Evolutionary conservation across 2,797 vertebrate species (phyloP).

Genomic region (Tadarida brasiliensis): DNA sequence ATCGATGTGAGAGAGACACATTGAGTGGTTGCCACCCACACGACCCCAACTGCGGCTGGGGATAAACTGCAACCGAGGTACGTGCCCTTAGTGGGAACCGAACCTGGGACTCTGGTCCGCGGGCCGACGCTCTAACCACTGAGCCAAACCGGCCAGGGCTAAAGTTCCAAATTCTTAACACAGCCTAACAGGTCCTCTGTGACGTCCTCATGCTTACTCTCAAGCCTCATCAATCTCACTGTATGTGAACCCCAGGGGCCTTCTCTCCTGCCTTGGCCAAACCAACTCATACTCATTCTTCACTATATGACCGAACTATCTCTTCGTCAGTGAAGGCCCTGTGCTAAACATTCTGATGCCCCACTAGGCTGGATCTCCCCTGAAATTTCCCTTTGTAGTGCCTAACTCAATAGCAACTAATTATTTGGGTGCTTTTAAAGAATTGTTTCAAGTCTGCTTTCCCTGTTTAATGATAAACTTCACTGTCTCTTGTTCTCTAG

Average conservation of each 20-base stretch:
- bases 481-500: not conserved
- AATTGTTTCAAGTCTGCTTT: not conserved
- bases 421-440: not conserved
- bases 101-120: no score
- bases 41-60: no score
- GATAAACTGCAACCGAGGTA: no score
- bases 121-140: no score
- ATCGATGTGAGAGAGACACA: no score
- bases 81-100: no score
- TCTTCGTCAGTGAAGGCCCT: not conserved
- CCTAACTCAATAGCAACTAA: conserved; percentile 13
- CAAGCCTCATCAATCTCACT: not conserved
- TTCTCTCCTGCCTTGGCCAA: not conserved
- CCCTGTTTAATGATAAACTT: not conserved
- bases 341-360: not conserved
- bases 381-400: not conserved
- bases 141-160: not conserved
- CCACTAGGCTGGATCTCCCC: not conserved
- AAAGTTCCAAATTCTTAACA: not conserved
- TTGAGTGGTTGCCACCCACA: no score
- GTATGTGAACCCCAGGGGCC: not conserved
- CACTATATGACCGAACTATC: not conserved
- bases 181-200: not conserved
- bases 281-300: not conserved
- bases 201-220: not conserved